Conservation (phyloP, 2,113 vertebrate species). For the Actenoides hombroni region DNA sequence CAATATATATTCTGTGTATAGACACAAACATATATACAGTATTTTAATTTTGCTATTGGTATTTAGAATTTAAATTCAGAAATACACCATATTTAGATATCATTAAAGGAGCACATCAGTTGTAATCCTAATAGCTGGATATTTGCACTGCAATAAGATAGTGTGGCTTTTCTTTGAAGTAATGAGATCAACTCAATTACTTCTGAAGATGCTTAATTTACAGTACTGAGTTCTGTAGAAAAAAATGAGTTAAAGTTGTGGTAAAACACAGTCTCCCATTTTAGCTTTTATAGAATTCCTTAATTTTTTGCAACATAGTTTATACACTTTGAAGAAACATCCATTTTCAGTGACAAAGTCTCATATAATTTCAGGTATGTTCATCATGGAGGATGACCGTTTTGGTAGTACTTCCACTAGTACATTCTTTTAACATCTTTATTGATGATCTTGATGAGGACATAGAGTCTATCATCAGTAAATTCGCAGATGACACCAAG, state of each 20-base stretch:
- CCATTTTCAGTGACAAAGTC: neutral
- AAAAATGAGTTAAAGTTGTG: neutral
- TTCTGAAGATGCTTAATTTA: neutral
- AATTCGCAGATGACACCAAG: too few relatives aligned
- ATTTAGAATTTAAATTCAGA: neutral
- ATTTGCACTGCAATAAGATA: neutral
- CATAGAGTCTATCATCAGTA: too few relatives aligned
- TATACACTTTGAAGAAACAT: neutral
- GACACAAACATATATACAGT: too few relatives aligned
- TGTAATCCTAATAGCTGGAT: neutral
- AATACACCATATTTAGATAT: neutral
- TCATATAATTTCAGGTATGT: conserved; percentile 85
- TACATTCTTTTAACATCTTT: too few relatives aligned
- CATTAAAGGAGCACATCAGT: neutral
- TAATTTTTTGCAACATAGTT: neutral
- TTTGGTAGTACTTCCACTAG: conserved; percentile 82
- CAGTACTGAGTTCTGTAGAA: neutral
- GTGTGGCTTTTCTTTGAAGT: neutral
- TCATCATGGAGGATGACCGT: conserved; percentile 92
- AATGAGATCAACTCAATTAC: neutral
- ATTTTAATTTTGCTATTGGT: neutral
- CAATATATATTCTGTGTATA: neutral
- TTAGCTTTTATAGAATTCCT: neutral
- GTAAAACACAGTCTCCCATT: neutral
- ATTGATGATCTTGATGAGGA: too few relatives aligned